Base-by-base conservation (phyloP, 2,113 vertebrate species). In the Smithornis capensis region DNA sequence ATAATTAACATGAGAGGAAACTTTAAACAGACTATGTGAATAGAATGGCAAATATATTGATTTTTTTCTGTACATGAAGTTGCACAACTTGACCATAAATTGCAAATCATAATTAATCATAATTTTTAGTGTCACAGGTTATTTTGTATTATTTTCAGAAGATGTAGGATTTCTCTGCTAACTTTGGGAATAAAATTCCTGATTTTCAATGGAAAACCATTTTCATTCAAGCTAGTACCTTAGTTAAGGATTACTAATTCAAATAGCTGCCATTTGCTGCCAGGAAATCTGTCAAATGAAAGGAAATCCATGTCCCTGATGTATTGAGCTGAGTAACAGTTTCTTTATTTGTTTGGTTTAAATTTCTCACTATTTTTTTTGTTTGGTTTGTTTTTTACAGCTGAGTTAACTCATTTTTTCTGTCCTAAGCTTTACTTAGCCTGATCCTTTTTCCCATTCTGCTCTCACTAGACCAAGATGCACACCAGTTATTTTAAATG, bases 1-100 rank as follows among this genome's bases (percentile, higher is more conserved):
- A 35, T 59, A 96, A 94, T 91, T 68, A 77, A 89, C 8, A 87
- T n/a, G 22, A 74, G 23, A 73, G 71, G 59, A 92, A 96, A 83
- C 19, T 93, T 95, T 76, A 93, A 94, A 92, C 33, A 65, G 84
- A 27, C 35, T 68, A 45, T 44, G 22, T 71, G 85, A 90, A 92
- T 28, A 92, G 45, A 64, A 87, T 35, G 18, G 19, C 33, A 92
- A 94, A 59, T 69, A 14, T 68, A 68, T 50, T 89, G 49, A 83
- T 50, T 45, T 14, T 47, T 74, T 38, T 19, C 89, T 89, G 55
- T 91, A 42, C 88, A 62, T 83, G 49, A 94, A 62, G 10, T n/a
- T 83, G 44, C 4, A 81, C 84, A 10, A 81, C 38, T 56, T 86
- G 23, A 67, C 45, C 55, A 81, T 84, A 73, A 56, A 37, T 50